Conservation (phyloP, 2,888 invertebrate species). For the Caenorhabditis imperialis region DNA sequence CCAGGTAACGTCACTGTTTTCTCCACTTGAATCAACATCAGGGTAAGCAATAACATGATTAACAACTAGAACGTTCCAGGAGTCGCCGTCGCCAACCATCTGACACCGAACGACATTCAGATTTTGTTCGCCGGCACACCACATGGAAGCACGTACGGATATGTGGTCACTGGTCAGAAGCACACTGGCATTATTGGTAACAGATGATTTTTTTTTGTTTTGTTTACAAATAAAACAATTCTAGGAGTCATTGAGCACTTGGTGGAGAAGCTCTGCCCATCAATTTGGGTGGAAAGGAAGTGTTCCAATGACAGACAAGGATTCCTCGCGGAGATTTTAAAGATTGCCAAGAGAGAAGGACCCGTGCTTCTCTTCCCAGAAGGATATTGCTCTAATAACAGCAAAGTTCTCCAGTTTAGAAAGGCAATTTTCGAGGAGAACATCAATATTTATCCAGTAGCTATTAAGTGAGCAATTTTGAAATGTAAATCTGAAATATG, state of each 20-base stretch:
- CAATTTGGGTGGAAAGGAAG: conserved; percentile 71
- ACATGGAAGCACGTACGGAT: conserved; percentile 65
- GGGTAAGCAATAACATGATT: too few relatives aligned
- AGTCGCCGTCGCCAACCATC: conserved; percentile 71
- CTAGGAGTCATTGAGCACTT: conserved; percentile 67
- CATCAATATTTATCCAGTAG: conserved; percentile 64
- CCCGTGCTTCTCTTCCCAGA: conserved; percentile 74
- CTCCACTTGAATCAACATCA: too few relatives aligned
- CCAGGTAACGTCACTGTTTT: conserved; percentile 64
- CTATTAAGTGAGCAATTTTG: conserved; percentile 50
- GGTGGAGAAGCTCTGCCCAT: conserved; percentile 67
- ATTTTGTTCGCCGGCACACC: conserved; percentile 71
- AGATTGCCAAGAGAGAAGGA: conserved; percentile 64
- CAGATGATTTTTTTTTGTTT: conserved; percentile 2
- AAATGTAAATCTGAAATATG: neutral
- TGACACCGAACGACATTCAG: conserved; percentile 74
- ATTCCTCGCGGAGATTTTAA: conserved; percentile 65
- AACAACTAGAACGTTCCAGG: conserved; percentile 58
- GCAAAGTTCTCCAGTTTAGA: conserved; percentile 64
- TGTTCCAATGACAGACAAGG: conserved; percentile 63
- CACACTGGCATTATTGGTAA: conserved; percentile 68
- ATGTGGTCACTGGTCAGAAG: conserved; percentile 73
- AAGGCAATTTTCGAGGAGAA: conserved; percentile 65
- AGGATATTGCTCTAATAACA: conserved; percentile 71
- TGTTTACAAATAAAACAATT: conserved; percentile 3